Evolutionary conservation across 2,113 vertebrate species (phyloP).

Genomic region (Tenebrosternarchus preto): DNA sequence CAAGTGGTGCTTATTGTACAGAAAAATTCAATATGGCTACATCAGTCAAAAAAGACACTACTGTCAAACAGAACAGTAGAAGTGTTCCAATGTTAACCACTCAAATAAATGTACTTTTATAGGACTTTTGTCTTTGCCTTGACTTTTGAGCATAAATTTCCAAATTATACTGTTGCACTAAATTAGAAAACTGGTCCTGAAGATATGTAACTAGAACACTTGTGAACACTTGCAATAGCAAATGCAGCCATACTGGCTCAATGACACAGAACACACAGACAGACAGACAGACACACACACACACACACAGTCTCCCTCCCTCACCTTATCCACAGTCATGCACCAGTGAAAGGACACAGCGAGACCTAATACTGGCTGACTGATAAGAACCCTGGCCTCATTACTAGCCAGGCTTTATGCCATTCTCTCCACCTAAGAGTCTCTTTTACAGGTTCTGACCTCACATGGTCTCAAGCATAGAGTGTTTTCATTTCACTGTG

Average conservation of each 20-base stretch:
- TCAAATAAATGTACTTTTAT: neutral
- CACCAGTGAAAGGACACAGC: too few relatives aligned
- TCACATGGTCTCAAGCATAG: too few relatives aligned
- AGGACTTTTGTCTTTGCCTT: neutral
- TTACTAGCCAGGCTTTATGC: too few relatives aligned
- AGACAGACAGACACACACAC: neutral
- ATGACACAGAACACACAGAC: neutral
- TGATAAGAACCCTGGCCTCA: too few relatives aligned
- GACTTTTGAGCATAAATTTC: neutral
- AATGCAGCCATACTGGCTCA: neutral
- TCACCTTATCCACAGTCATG: too few relatives aligned
- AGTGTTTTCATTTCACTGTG: too few relatives aligned
- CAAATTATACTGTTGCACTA: neutral
- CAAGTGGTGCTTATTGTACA: neutral
- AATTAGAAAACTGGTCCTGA: neutral
- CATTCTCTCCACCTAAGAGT: too few relatives aligned
- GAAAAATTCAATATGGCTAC: neutral
- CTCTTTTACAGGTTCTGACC: too few relatives aligned
- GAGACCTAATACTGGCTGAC: too few relatives aligned
- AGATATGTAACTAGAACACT: neutral
- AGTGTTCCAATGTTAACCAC: neutral
- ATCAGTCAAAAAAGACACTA: neutral
- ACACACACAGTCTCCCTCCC: neutral
- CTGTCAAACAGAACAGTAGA: neutral
- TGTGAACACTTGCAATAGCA: neutral